Percentiles rank a stretch among this genome's conserved stretches.
Conservation (phyloP, 2,888 invertebrate species). For the Papilio elwesi region DNA sequence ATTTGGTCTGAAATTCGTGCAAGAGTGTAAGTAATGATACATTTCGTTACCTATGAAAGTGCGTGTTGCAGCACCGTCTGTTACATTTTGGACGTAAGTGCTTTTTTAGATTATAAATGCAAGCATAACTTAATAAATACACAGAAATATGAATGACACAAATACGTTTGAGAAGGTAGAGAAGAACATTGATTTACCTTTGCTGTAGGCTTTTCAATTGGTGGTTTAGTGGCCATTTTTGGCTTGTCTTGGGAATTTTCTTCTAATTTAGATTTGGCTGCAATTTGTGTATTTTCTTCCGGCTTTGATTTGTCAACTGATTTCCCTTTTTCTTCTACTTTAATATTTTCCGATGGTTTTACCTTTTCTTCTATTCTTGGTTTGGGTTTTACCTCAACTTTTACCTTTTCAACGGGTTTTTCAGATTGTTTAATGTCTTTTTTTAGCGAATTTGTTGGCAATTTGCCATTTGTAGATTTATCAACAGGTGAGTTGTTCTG, state of each 20-base stretch:
- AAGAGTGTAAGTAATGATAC: too few relatives aligned
- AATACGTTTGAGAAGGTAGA: neutral
- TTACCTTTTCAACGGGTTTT: conserved; percentile 41
- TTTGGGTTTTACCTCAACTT: conserved; percentile 32
- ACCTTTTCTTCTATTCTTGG: conserved; percentile 50
- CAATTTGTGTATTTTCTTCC: conserved; percentile 48
- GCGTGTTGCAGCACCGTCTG: too few relatives aligned
- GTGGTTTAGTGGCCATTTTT: conserved; percentile 79
- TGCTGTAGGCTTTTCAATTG: conserved; percentile 70
- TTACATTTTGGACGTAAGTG: too few relatives aligned
- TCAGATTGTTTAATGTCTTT: conserved; percentile 42
- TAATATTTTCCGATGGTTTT: conserved; percentile 50
- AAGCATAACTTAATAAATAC: too few relatives aligned
- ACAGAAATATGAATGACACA: too few relatives aligned
- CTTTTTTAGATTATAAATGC: too few relatives aligned
- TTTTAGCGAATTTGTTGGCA: conserved; percentile 51
- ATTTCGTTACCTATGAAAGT: too few relatives aligned
- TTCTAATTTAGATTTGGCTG: conserved; percentile 52
- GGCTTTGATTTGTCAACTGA: conserved; percentile 46
- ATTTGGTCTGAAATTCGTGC: too few relatives aligned
- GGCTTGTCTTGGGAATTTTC: conserved; percentile 59
- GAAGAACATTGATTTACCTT: conserved; percentile 60
- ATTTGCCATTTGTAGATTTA: conserved; percentile 56
- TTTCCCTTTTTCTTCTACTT: conserved; percentile 55
- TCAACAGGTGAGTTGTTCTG: conserved; percentile 48